Evolutionary conservation across 1,140 invertebrate species (phyloP).

Genomic region (Eciton burchellii): DNA sequence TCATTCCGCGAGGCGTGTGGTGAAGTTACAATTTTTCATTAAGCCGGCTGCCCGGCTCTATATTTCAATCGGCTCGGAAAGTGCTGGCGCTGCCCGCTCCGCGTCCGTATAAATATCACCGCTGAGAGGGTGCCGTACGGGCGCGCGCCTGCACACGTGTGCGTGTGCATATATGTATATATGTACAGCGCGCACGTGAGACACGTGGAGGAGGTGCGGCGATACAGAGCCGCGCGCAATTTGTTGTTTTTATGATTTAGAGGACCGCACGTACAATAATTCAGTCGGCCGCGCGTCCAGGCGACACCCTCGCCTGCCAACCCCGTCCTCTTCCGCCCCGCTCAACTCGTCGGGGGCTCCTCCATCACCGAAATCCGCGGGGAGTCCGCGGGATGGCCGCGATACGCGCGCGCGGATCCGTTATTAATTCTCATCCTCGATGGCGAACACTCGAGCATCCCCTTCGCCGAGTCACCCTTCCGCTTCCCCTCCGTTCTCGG

Average conservation of each 20-base stretch:
- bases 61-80: slow-evolving; percentile 80
- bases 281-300: slow-evolving; percentile 72
- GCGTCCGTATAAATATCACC: slow-evolving; percentile 35
- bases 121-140: neutral
- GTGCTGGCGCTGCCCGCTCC: slow-evolving; percentile 57
- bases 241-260: slow-evolving; percentile 83
- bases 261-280: slow-evolving; percentile 78
- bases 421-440: slow-evolving; percentile 78
- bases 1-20: slow-evolving; percentile 43
- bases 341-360: slow-evolving; percentile 57
- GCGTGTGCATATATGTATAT: too few relatives aligned
- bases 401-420: slow-evolving; percentile 68
- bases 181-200: too few relatives aligned
- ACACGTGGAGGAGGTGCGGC: slow-evolving; percentile 19
- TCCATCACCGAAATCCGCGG: slow-evolving; percentile 77
- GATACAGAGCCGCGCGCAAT: slow-evolving; percentile 70
- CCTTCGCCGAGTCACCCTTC: slow-evolving; percentile 19
- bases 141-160: too few relatives aligned
- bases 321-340: slow-evolving; percentile 10
- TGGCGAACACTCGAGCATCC: slow-evolving; percentile 59
- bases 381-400: slow-evolving; percentile 68
- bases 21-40: slow-evolving; percentile 80
- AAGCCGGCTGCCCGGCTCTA: slow-evolving; percentile 72
- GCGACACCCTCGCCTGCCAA: neutral
- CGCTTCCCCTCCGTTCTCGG: neutral